Evolutionary conservation across 2,113 vertebrate species (phyloP).

Genomic region (Atrichornis clamosus): DNA sequence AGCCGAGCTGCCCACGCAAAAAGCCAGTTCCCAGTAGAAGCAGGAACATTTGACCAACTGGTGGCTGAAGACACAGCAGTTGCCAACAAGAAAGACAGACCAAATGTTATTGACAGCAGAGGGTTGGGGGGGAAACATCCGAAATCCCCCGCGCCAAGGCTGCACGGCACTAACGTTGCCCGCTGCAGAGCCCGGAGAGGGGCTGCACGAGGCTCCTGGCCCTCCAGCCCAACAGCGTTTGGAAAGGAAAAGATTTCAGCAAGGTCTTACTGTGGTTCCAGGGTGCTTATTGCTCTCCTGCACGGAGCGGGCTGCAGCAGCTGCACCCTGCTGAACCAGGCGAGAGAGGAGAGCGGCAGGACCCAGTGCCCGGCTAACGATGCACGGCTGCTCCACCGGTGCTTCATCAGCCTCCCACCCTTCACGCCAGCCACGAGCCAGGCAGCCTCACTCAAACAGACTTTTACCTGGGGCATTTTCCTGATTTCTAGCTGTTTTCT

Average conservation of each 20-base stretch:
- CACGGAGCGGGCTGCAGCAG: background rate
- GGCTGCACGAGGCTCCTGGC: fast-evolving
- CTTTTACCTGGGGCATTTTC: background rate
- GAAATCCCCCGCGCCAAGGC: fast-evolving
- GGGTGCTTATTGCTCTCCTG: background rate
- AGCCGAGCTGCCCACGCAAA: background rate
- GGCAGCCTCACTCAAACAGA: background rate
- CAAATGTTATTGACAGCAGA: background rate
- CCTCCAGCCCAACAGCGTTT: fast-evolving
- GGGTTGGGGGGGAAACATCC: background rate
- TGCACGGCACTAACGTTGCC: fast-evolving
- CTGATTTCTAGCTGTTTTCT: background rate
- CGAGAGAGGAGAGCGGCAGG: background rate
- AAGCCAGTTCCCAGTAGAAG: background rate
- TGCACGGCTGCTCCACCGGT: background rate
- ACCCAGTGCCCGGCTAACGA: fast-evolving
- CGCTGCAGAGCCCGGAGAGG: background rate
- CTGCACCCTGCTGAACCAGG: background rate
- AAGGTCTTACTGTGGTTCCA: background rate
- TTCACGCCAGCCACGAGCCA: fast-evolving
- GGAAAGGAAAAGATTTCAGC: background rate
- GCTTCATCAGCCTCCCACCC: background rate
- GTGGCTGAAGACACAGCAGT: background rate
- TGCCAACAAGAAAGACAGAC: background rate
- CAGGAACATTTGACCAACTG: background rate